Percentiles rank a stretch among this genome's conserved stretches.
phyloP scores from a whole-genome alignment of 2,797 vertebrate genomes.

The Schizopygopsis pylzovi region DNA sequence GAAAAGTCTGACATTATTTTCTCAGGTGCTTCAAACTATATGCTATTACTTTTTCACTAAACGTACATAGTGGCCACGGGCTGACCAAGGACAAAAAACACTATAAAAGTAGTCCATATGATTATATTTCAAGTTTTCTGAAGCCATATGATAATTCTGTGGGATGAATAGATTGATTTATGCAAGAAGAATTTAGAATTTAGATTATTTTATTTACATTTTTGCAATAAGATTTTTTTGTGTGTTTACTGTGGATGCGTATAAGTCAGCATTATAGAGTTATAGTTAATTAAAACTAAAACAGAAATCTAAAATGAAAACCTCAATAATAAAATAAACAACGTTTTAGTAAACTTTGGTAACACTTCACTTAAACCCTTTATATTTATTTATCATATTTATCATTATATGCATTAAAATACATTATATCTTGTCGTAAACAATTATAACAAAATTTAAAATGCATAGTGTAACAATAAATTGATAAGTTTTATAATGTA shows the following conservation, averaged over 20 bases:
- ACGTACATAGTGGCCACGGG: not conserved
- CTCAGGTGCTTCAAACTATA: not conserved
- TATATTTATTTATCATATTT: too few species aligned
- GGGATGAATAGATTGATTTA: not conserved
- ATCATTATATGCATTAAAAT: not conserved
- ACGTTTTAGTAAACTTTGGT: not conserved
- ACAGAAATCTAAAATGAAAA: not conserved
- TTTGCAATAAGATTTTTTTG: not conserved
- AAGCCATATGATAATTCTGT: not conserved
- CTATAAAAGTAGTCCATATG: not conserved
- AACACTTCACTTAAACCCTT: too few species aligned
- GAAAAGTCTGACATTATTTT: conserved; percentile 4
- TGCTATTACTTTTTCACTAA: not conserved
- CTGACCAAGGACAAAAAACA: not conserved
- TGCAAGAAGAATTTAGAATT: not conserved
- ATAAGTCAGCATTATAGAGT: not conserved
- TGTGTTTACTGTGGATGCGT: not conserved
- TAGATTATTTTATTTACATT: not conserved
- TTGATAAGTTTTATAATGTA: not conserved
- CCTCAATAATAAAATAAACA: too few species aligned
- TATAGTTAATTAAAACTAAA: not conserved
- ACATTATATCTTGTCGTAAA: not conserved
- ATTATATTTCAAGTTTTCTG: too few species aligned
- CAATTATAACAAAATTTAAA: not conserved
- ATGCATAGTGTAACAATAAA: not conserved